phyloP scores from a whole-genome alignment of 1,140 invertebrate genomes.

The Orius insidiosus region DNA sequence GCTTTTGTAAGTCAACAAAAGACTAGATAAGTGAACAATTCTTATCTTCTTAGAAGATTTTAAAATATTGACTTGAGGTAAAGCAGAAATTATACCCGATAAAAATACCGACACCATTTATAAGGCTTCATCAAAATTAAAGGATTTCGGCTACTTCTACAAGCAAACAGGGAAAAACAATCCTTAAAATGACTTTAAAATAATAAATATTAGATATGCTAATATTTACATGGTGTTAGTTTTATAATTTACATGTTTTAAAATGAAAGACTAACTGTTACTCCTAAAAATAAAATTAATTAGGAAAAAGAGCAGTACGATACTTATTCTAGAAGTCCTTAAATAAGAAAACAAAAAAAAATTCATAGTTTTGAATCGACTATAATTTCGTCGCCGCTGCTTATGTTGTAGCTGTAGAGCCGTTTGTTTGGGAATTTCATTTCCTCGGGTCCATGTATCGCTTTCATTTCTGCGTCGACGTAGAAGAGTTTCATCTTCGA shows the following conservation, averaged over 20 bases:
- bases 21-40: conserved; percentile 1
- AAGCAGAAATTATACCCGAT: conserved; percentile 2
- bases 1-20: background rate
- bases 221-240: background rate
- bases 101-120: background rate
- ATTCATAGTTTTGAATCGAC: conserved; percentile 37
- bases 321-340: background rate
- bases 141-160: background rate
- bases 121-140: background rate
- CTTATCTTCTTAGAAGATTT: background rate
- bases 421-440: conserved; percentile 75
- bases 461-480: conserved; percentile 44
- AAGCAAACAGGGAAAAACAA: conserved; percentile 2
- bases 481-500: conserved; percentile 74
- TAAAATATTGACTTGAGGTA: background rate
- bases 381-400: conserved; percentile 78
- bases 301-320: background rate
- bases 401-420: conserved; percentile 78
- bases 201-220: conserved; percentile 8
- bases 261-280: conserved; percentile 7
- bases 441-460: conserved; percentile 53
- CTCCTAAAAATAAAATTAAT: background rate
- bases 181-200: conserved; percentile 1
- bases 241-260: background rate
- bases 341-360: background rate